phyloP scores from a whole-genome alignment of 2,797 vertebrate species.

The Carapus acus region DNA sequence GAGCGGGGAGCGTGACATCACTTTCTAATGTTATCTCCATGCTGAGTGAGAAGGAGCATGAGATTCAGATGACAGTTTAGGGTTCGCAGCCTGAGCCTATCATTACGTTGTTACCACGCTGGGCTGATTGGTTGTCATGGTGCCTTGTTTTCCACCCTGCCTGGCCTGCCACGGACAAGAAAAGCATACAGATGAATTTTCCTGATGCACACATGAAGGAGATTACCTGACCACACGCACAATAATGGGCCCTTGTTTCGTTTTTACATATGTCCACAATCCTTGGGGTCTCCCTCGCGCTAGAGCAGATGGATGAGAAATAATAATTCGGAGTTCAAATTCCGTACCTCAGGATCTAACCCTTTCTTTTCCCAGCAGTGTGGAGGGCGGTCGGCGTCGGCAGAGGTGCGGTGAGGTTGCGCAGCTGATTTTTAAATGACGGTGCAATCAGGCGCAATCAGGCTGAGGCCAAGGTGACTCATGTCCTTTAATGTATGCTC shows the following conservation, averaged over 20 bases:
- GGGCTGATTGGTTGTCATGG: slow-evolving; percentile 53
- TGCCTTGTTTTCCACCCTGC: slow-evolving; percentile 62
- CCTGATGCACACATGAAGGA: slow-evolving; percentile 62
- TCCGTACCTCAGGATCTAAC: too few relatives aligned
- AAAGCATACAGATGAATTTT: slow-evolving; percentile 60
- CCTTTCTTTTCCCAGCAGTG: too few relatives aligned
- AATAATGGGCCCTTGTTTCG: slow-evolving; percentile 46
- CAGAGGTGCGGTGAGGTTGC: slow-evolving; percentile 39
- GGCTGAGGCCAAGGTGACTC: slow-evolving; percentile 61
- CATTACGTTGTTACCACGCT: slow-evolving; percentile 59
- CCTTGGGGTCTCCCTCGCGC: slow-evolving; percentile 31
- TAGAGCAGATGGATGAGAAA: slow-evolving; percentile 27
- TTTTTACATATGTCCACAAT: slow-evolving; percentile 36
- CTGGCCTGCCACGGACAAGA: slow-evolving; percentile 55
- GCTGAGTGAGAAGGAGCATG: slow-evolving; percentile 18
- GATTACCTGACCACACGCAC: slow-evolving; percentile 58
- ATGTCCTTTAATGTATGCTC: slow-evolving; percentile 59
- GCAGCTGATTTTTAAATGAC: slow-evolving; percentile 58
- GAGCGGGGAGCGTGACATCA: slow-evolving; percentile 55
- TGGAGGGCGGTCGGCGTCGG: slow-evolving; percentile 32
- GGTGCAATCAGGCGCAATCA: slow-evolving; percentile 52
- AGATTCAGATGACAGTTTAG: slow-evolving; percentile 59
- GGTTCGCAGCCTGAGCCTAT: slow-evolving; percentile 58
- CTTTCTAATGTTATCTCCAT: slow-evolving; percentile 64
- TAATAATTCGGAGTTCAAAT: too few relatives aligned